Base-by-base conservation (phyloP, 2,113 vertebrate species). In the Ctenomys sociabilis region DNA sequence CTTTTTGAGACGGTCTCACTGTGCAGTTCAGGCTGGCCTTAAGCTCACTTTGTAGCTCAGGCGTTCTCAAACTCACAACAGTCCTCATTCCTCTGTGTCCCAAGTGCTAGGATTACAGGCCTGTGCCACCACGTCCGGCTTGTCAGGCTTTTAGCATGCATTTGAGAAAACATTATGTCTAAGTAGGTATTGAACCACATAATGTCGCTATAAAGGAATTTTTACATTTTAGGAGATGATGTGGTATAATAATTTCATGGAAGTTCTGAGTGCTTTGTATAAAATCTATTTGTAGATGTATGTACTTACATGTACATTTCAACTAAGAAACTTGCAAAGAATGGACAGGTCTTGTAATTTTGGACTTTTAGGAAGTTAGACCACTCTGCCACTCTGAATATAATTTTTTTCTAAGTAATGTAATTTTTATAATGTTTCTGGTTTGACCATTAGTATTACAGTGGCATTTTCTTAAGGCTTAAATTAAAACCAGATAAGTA, bases 391-490 rank as follows among this genome's bases (percentile, higher is more conserved):
- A 66, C 14, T 87, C 16, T 37, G 35, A 61, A 49, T 66, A 21
- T 54, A 54, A 5, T 12, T 83, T 37, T 1, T 35, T 35, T 81
- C 10, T 2, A 16, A 26, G 81, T 68, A 94, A 83, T 85, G 45
- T 37, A 88, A 90, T 8, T 22, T 85, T 54, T 81, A 40, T 16
- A 12, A 66, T 92, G 0, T 43, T 85, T 86, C 4, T 94, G 35
- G 32, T 72, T 66, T 86, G 89, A 40, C n/a, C 64, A 26, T 89
- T 49, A 32, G 68, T 92, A 73, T 37, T 92, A 73, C 40, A 57
- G 40, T 91, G 30, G 40, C 43, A 64, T 94, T 84, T 95, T 66
- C 59, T 90, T 93, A 95, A 70, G n/a, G 13, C 75, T n/a, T 87
- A 49, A 81, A 68, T 85, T 88, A 61, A 90, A 22, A 57, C 68